Evolutionary conservation across 1,140 invertebrate species (phyloP).

Genomic region (Drosophila subpulchrella): DNA sequence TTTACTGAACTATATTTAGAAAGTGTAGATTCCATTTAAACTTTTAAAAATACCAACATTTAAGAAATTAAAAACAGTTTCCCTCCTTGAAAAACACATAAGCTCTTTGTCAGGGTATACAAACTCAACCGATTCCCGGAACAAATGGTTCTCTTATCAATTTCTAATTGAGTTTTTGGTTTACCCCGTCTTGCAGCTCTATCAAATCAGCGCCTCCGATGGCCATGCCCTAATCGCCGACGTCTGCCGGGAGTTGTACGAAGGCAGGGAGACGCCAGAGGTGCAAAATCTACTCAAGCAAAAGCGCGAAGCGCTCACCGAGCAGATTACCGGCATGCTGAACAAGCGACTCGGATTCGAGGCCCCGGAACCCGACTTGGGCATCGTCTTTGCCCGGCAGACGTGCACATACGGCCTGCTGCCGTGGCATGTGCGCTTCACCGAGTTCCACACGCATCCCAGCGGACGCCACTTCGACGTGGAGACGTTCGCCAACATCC

Average conservation of each 20-base stretch:
- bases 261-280: conserved; percentile 29
- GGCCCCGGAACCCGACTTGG: conserved; percentile 70
- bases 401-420: conserved; percentile 75
- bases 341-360: conserved; percentile 51
- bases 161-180: conserved; percentile 24
- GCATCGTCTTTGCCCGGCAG: conserved; percentile 64
- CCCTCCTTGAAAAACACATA: no score
- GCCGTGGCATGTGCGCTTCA: conserved; percentile 80
- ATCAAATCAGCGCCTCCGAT: conserved; percentile 57
- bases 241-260: conserved; percentile 70
- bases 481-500: conserved; percentile 59
- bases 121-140: conserved; percentile 22
- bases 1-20: no score
- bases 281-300: conserved; percentile 61
- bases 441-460: conserved; percentile 74
- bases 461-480: conserved; percentile 64
- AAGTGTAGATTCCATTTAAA: no score
- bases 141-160: conserved; percentile 43
- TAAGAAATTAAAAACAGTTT: no score
- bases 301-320: conserved; percentile 56
- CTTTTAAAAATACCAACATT: no score
- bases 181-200: conserved; percentile 45
- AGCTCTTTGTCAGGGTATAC: neutral
- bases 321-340: conserved; percentile 50
- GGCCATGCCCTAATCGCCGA: conserved; percentile 75